Conservation (phyloP, 2,888 invertebrate species). For the Cantharis rufa region DNA sequence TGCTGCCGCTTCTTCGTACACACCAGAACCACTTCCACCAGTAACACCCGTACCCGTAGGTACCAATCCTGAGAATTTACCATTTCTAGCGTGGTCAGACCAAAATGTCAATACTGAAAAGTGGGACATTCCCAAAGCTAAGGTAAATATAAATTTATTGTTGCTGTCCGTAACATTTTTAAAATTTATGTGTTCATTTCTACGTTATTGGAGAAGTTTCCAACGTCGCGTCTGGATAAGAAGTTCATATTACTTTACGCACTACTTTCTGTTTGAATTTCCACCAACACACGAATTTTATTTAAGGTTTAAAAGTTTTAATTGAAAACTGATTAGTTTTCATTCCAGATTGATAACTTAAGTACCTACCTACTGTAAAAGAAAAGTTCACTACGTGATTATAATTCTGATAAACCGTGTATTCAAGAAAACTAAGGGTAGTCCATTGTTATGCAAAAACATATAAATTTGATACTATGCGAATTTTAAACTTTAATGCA, state of each 20-base stretch:
- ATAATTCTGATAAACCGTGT: background rate
- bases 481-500: background rate
- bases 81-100: conserved; percentile 49
- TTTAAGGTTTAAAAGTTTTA: background rate
- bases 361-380: background rate
- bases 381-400: background rate
- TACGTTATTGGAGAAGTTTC: background rate
- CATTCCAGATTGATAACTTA: background rate
- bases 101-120: conserved; percentile 45
- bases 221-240: background rate
- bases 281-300: background rate
- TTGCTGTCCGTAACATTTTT: background rate
- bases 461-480: background rate
- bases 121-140: conserved; percentile 41
- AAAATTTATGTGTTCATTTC: background rate
- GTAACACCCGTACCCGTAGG: conserved; percentile 10
- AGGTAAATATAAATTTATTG: conserved; percentile 18
- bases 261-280: background rate
- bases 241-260: background rate
- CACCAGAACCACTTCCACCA: conserved; percentile 14
- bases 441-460: background rate
- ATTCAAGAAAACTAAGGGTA: background rate
- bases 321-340: background rate
- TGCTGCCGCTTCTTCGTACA: background rate
- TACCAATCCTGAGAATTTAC: conserved; percentile 26